Conservation (phyloP, 1,140 invertebrate species). For the Cepaea nemoralis region DNA sequence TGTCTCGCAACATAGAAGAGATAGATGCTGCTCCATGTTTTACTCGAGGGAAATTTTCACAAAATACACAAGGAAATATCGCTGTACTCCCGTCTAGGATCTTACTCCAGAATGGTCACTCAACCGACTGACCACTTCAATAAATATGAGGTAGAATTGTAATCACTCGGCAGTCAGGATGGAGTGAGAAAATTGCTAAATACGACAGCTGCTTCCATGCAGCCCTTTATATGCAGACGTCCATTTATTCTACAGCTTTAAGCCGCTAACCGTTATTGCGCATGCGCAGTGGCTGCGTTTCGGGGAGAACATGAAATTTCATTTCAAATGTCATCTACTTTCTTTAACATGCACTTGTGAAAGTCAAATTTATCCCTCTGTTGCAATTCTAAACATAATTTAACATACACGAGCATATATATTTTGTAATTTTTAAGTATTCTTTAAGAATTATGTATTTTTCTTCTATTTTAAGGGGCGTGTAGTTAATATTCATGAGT, state of each 20-base stretch:
- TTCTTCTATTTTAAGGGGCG: neutral
- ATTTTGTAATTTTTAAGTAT: neutral
- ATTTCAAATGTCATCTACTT: neutral
- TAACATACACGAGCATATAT: neutral
- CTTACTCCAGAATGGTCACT: neutral
- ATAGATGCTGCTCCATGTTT: constrained; percentile 40
- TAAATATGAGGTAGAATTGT: constrained; percentile 13
- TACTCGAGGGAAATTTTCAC: neutral
- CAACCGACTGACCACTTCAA: neutral
- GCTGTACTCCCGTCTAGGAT: neutral
- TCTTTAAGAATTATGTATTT: neutral
- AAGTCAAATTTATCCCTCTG: neutral
- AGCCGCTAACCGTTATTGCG: neutral
- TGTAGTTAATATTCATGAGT: constrained; percentile 1
- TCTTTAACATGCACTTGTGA: neutral
- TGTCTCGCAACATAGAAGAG: constrained; percentile 64
- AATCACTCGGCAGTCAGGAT: neutral
- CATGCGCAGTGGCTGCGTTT: neutral
- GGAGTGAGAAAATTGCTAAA: neutral
- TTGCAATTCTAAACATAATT: neutral
- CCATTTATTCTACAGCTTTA: neutral
- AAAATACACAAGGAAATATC: neutral
- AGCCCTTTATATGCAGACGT: neutral
- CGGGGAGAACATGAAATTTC: neutral
- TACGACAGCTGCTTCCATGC: neutral